These are phyloP conservation scores for Drosophila emarginata DNA, from an alignment of 2,888 invertebrate species.

Conservation along the genomic window DNA sequence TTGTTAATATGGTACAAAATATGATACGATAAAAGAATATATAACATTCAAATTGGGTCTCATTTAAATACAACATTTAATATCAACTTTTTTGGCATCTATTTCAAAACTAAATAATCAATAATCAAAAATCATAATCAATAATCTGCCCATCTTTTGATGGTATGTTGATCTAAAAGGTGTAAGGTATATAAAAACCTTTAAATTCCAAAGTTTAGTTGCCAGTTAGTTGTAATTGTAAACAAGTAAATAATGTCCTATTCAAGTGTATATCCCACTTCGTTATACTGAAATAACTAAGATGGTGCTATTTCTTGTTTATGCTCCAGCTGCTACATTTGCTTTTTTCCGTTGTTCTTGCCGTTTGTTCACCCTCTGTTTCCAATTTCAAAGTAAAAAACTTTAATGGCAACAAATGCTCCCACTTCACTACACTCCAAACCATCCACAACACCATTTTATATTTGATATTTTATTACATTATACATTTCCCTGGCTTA, in stretches of 20 bases:
- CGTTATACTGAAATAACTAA: neutral
- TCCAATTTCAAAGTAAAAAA: slow-evolving; percentile 61
- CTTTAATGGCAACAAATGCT: slow-evolving; percentile 69
- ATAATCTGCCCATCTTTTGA: no score
- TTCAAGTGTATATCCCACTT: slow-evolving; percentile 8
- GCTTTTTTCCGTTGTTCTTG: slow-evolving; percentile 11
- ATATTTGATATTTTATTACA: slow-evolving; percentile 77
- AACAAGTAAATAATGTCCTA: neutral
- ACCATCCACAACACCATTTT: slow-evolving; percentile 45
- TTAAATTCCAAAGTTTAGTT: no score
- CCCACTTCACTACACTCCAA: slow-evolving; percentile 32
- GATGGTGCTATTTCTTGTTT: slow-evolving; percentile 10
- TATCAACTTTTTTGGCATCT: no score
- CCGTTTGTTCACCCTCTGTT: slow-evolving; percentile 32
- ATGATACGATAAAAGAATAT: no score
- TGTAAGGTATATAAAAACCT: no score
- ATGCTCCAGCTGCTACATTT: slow-evolving; percentile 19
- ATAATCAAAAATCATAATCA: no score
- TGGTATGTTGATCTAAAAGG: no score
- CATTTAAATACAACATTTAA: no score
- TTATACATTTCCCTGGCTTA: slow-evolving; percentile 76
- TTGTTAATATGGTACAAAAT: no score
- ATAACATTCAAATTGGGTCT: no score
- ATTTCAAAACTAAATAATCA: no score
- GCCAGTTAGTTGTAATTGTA: neutral